Base-by-base conservation (phyloP, 2,888 invertebrate genomes). In the Campoplex nolae region DNA sequence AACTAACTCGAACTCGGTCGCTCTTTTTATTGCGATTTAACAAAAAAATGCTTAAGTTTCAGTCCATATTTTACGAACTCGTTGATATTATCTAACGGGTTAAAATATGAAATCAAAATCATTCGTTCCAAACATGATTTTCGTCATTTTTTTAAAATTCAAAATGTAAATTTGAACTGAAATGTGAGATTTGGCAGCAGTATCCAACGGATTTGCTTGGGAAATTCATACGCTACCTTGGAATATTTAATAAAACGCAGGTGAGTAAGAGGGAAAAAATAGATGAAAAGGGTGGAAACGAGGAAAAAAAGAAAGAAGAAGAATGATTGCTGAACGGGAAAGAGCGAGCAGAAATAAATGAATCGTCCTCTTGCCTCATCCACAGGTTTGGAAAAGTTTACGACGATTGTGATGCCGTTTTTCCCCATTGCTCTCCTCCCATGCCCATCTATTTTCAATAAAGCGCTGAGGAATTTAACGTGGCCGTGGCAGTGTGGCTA, bases 361-460 rank as follows among this genome's bases (percentile, higher is more conserved):
- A 80, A 81, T 54, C 71, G 77, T 83, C 62, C 42, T 54, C 38
- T 80, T 80, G 71, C 51, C 83, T 73, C 80, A 62, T 77, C 73
- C 56, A 13, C 82, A 78, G 28, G 62, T 80, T 62, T 38, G 82
- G 32, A 48, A 81, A 67, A 73, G 73, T 77, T 48, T 62, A n/a
- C 28, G 45, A 42, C 54, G 65, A 45, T 56, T 68, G 68, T 38
- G 35, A 70, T 80, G 68, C 35, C 75, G 56, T 75, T 65, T 58
- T 75, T 54, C 51, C 16, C 11, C 23, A 23, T 23, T 23, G 3
- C 18, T n/a, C 32, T n/a, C 42, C 71, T n/a, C 58, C 11, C 81
- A 58, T 65, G 58, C 81, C 85, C 88, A 88, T 90, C 85, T 85
- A 89, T 90, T 90, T 89, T 90, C 90, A 90, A 90, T 90, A 90